phyloP scores from a whole-genome alignment of 2,797 vertebrate species.

The Leptodactylus fallax region DNA sequence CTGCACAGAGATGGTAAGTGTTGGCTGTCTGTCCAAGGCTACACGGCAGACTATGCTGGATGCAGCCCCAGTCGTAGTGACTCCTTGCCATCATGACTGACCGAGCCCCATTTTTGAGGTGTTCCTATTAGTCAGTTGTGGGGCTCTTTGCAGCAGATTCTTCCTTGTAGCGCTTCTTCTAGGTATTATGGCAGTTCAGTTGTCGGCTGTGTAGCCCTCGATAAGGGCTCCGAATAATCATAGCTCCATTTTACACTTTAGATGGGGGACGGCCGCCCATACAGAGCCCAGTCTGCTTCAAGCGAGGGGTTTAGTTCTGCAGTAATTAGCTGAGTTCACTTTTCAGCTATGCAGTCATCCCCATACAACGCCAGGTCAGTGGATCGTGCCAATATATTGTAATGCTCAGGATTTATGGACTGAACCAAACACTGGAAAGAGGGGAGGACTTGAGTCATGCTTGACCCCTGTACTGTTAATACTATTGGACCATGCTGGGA shows the following conservation, averaged over 20 bases:
- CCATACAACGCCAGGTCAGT: not conserved
- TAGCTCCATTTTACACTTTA: conserved; percentile 13
- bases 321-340: conserved; percentile 9
- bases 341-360: conserved; percentile 40
- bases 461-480: too few species aligned
- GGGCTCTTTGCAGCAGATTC: conserved; percentile 8
- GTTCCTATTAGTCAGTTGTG: not conserved
- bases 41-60: not conserved
- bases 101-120: too few species aligned
- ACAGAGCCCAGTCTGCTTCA: not conserved
- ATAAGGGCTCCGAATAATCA: not conserved
- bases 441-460: not conserved
- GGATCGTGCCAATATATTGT: not conserved
- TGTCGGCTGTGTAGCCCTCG: not conserved
- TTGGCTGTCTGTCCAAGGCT: not conserved
- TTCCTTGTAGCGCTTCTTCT: not conserved
- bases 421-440: not conserved
- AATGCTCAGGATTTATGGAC: not conserved
- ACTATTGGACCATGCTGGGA: too few species aligned
- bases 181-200: not conserved
- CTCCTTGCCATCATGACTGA: not conserved
- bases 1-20: conserved; percentile 90
- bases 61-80: not conserved
- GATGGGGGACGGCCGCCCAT: not conserved
- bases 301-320: not conserved